A percentile compares a stretch with the other conserved stretches of the same genome.
phyloP scores from a whole-genome alignment of 2,113 vertebrate species.

The Callorhinus ursinus region DNA sequence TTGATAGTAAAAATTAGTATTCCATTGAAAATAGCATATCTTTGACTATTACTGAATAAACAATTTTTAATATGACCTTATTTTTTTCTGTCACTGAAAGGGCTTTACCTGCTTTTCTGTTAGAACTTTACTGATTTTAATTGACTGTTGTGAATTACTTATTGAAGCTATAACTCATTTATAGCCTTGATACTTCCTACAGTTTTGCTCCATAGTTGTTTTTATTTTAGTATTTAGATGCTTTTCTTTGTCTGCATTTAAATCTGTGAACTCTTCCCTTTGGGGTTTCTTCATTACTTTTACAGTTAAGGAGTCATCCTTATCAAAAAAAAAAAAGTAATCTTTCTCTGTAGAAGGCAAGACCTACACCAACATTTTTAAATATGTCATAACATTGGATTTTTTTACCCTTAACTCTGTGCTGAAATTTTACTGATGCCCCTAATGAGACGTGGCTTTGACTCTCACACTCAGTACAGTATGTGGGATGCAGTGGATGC shows the following conservation, averaged over 20 bases:
- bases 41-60: neutral
- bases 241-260: neutral
- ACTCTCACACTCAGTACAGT: neutral
- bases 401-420: neutral
- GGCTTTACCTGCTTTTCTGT: neutral
- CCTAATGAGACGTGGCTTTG: neutral
- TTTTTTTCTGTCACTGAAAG: neutral
- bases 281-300: neutral
- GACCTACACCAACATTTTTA: neutral
- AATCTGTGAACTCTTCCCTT: neutral
- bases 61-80: neutral
- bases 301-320: neutral
- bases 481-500: neutral
- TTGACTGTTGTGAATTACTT: neutral
- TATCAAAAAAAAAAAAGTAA: neutral
- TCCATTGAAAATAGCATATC: neutral
- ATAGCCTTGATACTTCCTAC: neutral
- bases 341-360: neutral
- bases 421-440: neutral
- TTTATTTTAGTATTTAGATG: neutral
- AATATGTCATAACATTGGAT: neutral
- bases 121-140: constrained; percentile 36
- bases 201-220: neutral
- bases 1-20: neutral
- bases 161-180: neutral